These are phyloP conservation scores for Dromius quadrimaculatus DNA, from an alignment of 2,888 invertebrate species.

Conservation along the genomic window DNA sequence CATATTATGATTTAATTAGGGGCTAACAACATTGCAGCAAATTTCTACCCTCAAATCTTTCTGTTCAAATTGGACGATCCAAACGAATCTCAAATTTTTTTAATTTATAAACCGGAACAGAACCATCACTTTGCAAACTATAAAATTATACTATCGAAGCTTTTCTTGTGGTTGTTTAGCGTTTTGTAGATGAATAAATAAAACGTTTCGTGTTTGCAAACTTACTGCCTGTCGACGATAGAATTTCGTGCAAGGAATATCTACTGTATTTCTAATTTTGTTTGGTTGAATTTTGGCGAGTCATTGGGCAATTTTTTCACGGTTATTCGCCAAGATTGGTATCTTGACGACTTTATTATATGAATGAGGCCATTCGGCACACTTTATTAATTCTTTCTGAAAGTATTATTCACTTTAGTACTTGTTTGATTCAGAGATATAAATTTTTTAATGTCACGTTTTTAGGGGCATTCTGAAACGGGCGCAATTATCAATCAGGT, in stretches of 20 bases:
- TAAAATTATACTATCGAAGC: too few relatives aligned
- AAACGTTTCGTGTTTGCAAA: conserved; percentile 16
- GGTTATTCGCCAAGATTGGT: conserved; percentile 11
- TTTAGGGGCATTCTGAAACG: too few relatives aligned
- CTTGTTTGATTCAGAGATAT: too few relatives aligned
- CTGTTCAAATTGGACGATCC: too few relatives aligned
- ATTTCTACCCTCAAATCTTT: neutral
- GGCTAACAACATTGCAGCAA: neutral
- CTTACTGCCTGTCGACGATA: conserved; percentile 24
- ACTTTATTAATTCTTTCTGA: too few relatives aligned
- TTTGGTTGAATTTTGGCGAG: conserved; percentile 13
- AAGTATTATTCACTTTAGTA: too few relatives aligned
- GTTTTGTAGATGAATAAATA: neutral
- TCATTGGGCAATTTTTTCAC: conserved; percentile 18
- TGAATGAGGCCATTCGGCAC: too few relatives aligned
- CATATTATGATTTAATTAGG: conserved; percentile 29
- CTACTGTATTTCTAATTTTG: conserved; percentile 20
- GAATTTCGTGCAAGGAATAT: conserved; percentile 12
- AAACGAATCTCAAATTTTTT: too few relatives aligned
- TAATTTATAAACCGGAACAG: too few relatives aligned
- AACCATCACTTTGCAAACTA: too few relatives aligned
- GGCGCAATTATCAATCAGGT: too few relatives aligned
- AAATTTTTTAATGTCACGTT: too few relatives aligned
- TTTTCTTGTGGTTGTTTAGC: neutral
- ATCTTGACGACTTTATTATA: conserved; percentile 25